phyloP scores from a whole-genome alignment of 1,140 invertebrate species.

The Acromyrmex charruanus region DNA sequence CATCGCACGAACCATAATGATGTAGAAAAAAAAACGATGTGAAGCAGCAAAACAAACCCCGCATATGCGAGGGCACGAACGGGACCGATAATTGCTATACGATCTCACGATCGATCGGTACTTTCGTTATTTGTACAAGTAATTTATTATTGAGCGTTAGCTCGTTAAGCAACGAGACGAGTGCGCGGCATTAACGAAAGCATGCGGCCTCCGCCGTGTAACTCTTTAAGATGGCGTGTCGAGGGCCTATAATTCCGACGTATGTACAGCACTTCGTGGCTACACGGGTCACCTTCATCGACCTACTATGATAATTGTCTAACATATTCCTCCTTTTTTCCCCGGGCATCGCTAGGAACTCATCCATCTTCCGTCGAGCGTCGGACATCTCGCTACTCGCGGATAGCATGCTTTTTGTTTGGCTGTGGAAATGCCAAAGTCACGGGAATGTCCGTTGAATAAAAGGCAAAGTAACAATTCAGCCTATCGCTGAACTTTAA shows the following conservation, averaged over 20 bases:
- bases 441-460: not conserved
- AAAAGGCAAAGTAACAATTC: not conserved
- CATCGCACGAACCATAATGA: not conserved
- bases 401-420: constrained; percentile 16
- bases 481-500: not conserved
- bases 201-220: constrained; percentile 22
- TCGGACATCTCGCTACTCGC: constrained; percentile 1
- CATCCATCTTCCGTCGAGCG: constrained; percentile 48
- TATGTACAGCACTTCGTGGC: constrained; percentile 36
- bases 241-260: constrained; percentile 71
- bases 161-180: constrained; percentile 72
- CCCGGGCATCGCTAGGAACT: constrained; percentile 34
- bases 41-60: not conserved
- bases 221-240: constrained; percentile 75
- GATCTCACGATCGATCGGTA: constrained; percentile 42
- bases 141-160: constrained; percentile 74
- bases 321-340: constrained; percentile 47
- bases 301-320: constrained; percentile 76
- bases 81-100: constrained; percentile 56
- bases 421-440: constrained; percentile 18
- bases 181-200: constrained; percentile 67
- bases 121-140: constrained; percentile 63
- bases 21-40: not conserved
- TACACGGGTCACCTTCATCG: constrained; percentile 73
- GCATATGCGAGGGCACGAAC: not conserved